These are phyloP conservation scores for Sparidentex hasta DNA, from an alignment of 2,797 vertebrate species.

Conservation along the genomic window DNA sequence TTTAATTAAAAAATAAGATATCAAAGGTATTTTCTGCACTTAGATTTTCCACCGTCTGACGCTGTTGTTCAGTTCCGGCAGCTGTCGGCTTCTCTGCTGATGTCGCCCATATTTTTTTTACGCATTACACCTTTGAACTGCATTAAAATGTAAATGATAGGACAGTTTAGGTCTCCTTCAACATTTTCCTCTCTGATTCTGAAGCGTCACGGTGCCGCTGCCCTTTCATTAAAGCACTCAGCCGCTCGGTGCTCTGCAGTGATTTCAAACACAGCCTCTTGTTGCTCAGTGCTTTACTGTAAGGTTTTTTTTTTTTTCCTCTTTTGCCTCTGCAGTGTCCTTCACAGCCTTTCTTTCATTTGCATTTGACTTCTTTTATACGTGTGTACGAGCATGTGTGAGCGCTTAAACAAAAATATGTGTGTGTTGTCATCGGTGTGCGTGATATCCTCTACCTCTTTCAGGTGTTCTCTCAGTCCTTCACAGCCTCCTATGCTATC, in stretches of 20 bases:
- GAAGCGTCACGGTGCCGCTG: background rate
- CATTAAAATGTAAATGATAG: background rate
- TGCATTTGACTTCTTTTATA: slow-evolving; percentile 39
- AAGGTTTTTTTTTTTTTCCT: no score
- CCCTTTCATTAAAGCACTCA: slow-evolving; percentile 35
- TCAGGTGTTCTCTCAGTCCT: slow-evolving; percentile 91
- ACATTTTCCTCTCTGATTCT: slow-evolving; percentile 15
- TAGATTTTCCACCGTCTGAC: no score
- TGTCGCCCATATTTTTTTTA: no score
- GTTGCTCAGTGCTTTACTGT: slow-evolving; percentile 21
- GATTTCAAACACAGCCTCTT: slow-evolving; percentile 23
- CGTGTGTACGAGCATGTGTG: slow-evolving; percentile 50
- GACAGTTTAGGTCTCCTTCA: slow-evolving; percentile 9
- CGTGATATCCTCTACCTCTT: slow-evolving; percentile 85
- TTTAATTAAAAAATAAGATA: no score
- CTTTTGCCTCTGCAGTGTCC: background rate
- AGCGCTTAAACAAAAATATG: slow-evolving; percentile 50
- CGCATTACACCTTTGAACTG: no score
- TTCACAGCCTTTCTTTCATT: slow-evolving; percentile 37
- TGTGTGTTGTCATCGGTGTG: slow-evolving; percentile 71
- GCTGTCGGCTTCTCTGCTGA: no score
- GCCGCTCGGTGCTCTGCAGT: slow-evolving; percentile 12
- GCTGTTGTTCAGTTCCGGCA: no score
- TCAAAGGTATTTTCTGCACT: no score
- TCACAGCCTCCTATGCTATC: slow-evolving; percentile 89